Evolutionary conservation across 2,888 invertebrate genomes (phyloP).

Genomic region (Cheilosia pagana): DNA sequence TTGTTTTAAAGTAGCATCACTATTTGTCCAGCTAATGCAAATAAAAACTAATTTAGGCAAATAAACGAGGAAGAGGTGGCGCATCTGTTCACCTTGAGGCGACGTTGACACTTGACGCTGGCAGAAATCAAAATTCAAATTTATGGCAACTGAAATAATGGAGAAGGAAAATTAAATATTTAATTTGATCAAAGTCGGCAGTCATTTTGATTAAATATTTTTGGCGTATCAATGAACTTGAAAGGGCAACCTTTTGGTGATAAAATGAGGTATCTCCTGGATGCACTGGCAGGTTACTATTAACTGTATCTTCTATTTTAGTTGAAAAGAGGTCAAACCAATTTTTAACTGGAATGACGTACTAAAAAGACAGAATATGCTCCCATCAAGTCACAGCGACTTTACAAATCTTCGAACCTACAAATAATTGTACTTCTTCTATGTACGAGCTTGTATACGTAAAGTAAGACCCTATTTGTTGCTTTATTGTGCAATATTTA

Average conservation of each 20-base stretch:
- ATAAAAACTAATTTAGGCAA: not conserved
- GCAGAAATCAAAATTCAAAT: slow-evolving; percentile 26
- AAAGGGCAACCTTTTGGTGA: not conserved
- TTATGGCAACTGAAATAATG: not conserved
- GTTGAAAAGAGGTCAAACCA: not conserved
- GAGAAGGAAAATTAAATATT: slow-evolving; percentile 14
- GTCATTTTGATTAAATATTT: slow-evolving; percentile 11
- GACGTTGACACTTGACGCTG: slow-evolving; percentile 25
- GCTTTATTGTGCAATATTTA: no score
- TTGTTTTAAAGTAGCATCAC: not conserved
- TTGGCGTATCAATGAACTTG: slow-evolving; percentile 19
- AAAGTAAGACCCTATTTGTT: no score
- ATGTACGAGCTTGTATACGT: no score
- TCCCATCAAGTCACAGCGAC: no score
- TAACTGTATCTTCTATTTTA: no score
- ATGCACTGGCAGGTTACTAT: not conserved
- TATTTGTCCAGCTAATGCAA: not conserved
- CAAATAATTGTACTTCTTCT: no score
- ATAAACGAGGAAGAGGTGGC: not conserved
- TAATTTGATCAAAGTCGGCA: no score
- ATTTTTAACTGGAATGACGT: not conserved
- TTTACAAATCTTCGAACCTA: no score
- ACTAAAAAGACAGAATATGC: not conserved
- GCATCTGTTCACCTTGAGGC: slow-evolving; percentile 24
- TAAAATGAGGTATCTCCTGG: not conserved